Conservation (phyloP, 2,113 vertebrate species). For the Lichenostomus cassidix region DNA sequence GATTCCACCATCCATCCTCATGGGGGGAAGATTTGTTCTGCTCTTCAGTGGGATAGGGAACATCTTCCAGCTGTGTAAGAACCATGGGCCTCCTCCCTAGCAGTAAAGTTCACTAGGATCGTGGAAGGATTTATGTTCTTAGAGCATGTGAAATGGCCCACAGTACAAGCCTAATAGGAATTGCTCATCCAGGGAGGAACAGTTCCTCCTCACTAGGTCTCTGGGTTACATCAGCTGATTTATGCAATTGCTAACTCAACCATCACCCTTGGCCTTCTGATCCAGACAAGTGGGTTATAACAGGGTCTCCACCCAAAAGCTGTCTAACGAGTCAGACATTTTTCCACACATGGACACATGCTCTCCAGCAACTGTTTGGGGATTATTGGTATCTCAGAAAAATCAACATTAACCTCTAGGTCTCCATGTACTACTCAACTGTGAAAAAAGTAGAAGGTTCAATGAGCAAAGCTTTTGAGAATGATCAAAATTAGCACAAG, state of each 20-base stretch:
- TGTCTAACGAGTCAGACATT: neutral
- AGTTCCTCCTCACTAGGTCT: neutral
- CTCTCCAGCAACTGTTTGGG: neutral
- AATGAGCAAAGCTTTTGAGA: neutral
- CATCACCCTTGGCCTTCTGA: constrained; percentile 5
- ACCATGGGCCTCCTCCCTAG: neutral
- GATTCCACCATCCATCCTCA: neutral
- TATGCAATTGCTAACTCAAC: neutral
- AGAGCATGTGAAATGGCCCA: neutral
- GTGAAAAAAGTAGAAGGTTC: neutral
- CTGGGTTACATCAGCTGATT: neutral
- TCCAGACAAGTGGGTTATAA: neutral
- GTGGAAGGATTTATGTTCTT: neutral
- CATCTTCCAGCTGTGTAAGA: neutral
- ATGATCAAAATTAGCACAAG: neutral
- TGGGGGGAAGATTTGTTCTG: neutral
- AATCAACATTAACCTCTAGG: neutral
- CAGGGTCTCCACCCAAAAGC: neutral
- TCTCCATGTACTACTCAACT: neutral
- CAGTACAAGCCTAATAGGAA: neutral
- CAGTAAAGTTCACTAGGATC: neutral
- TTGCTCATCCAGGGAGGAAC: neutral
- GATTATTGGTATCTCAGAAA: neutral
- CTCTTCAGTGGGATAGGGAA: fast-evolving
- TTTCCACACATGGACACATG: neutral